A percentile compares a stretch with the other conserved stretches of the same genome.
Conservation (phyloP, 2,797 vertebrate genomes). For the Glossophaga mutica region DNA sequence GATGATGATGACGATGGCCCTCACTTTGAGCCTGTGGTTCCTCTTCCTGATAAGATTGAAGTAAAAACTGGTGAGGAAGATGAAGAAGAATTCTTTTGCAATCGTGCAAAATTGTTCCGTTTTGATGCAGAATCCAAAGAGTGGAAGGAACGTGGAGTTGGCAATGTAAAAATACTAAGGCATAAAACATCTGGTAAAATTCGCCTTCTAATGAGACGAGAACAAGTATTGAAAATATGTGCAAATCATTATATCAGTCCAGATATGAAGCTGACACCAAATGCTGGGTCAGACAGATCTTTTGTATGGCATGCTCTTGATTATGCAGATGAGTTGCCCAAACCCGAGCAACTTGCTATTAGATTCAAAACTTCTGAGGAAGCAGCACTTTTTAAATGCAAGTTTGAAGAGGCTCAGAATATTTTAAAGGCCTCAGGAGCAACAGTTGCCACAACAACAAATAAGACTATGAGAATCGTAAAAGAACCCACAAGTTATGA, state of each 20-base stretch:
- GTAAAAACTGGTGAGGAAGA: conserved; percentile 99
- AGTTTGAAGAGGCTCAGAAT: conserved; percentile 93
- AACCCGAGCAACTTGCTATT: conserved; percentile 95
- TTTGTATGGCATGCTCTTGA: conserved; percentile 98
- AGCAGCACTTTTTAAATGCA: conserved; percentile 92
- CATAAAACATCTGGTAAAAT: conserved; percentile 95
- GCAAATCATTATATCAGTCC: conserved; percentile 97
- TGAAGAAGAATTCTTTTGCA: conserved; percentile 97
- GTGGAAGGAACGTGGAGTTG: conserved; percentile 97
- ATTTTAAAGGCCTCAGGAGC: conserved; percentile 78
- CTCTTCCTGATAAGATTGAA: conserved; percentile 97
- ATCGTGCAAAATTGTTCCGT: conserved; percentile 94
- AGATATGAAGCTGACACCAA: conserved; percentile 94
- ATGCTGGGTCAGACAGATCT: conserved; percentile 94
- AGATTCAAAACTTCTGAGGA: conserved; percentile 97
- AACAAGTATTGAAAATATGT: conserved; percentile 98
- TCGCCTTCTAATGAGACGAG: conserved; percentile 96
- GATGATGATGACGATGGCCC: conserved; percentile 98
- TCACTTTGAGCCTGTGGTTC: conserved; percentile 98
- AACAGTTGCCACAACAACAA: conserved; percentile 69
- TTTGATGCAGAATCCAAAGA: conserved; percentile 95
- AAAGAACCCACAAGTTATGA: conserved; percentile 76
- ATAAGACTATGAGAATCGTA: conserved; percentile 71
- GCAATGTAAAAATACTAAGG: conserved; percentile 95
- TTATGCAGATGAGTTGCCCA: conserved; percentile 95